These are phyloP conservation scores for Aphelocoma californica DNA, from an alignment of 2,797 vertebrate genomes.

Conservation along the genomic window DNA sequence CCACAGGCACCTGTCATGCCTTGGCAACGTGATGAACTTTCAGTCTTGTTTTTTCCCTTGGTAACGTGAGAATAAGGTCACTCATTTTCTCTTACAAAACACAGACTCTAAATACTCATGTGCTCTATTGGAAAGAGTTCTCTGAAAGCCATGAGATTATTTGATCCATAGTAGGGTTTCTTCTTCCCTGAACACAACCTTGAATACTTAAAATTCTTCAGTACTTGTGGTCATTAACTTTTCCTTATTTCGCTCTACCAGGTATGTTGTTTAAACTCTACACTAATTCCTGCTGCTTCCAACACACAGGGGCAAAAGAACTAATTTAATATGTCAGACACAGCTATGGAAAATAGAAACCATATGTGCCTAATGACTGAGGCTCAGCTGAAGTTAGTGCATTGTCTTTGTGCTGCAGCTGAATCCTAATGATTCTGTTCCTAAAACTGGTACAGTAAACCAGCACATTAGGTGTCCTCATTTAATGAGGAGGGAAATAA, in stretches of 20 bases:
- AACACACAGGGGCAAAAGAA: background rate
- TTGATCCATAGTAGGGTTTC: background rate
- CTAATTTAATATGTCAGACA: slow-evolving; percentile 14
- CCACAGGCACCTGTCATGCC: accelerated
- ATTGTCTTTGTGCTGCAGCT: slow-evolving; percentile 25
- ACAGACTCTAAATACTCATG: background rate
- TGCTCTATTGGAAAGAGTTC: background rate
- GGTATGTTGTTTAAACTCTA: background rate
- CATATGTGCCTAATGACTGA: slow-evolving; percentile 13
- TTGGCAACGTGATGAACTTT: accelerated
- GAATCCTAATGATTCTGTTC: slow-evolving; percentile 9
- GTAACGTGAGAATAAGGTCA: background rate
- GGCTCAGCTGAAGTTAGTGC: slow-evolving; percentile 20
- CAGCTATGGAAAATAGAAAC: background rate
- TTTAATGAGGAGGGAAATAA: background rate
- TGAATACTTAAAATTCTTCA: background rate
- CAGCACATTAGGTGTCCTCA: background rate
- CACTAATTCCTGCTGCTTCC: slow-evolving; percentile 25
- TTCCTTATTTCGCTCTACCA: background rate
- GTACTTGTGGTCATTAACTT: background rate
- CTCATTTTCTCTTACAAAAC: background rate
- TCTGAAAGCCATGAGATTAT: background rate
- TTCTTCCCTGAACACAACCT: background rate
- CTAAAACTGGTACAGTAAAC: background rate
- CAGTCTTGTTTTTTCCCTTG: accelerated